phyloP scores from a whole-genome alignment of 2,888 invertebrate species.

The Ochropleura leucogaster region DNA sequence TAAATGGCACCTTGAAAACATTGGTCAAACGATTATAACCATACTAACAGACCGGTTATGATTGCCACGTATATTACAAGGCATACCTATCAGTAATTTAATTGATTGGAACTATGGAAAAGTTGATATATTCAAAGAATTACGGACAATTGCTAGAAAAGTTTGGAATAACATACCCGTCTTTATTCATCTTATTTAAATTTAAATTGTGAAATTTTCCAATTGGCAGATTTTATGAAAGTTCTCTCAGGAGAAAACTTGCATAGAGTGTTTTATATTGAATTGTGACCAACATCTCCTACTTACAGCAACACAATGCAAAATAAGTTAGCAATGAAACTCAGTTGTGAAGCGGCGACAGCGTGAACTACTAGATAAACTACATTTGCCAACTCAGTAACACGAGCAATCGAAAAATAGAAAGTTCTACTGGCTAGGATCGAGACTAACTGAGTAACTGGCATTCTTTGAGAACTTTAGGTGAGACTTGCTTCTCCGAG shows the following conservation, averaged over 20 bases:
- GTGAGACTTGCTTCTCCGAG: constrained; percentile 78
- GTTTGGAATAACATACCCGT: neutral
- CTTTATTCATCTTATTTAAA: constrained; percentile 25
- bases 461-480: constrained; percentile 86
- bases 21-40: constrained; percentile 12
- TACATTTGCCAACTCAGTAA: constrained; percentile 87
- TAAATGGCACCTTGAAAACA: constrained; percentile 42
- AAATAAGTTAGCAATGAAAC: constrained; percentile 82
- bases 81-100: constrained; percentile 8
- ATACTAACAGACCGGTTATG: constrained; percentile 1
- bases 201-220: constrained; percentile 23
- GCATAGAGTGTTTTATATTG: constrained; percentile 51
- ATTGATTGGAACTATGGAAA: neutral
- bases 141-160: constrained; percentile 7
- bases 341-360: constrained; percentile 80
- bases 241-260: constrained; percentile 30
- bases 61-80: neutral
- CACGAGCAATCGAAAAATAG: constrained; percentile 89
- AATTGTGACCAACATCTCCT: constrained; percentile 52
- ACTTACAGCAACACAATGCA: constrained; percentile 76
- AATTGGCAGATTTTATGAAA: constrained; percentile 22
- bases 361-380: constrained; percentile 83
- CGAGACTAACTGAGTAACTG: constrained; percentile 87
- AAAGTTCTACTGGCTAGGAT: constrained; percentile 83
- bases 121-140: constrained; percentile 1